Conservation (phyloP, 2,797 vertebrate species). For the Hippoglossus hippoglossus region DNA sequence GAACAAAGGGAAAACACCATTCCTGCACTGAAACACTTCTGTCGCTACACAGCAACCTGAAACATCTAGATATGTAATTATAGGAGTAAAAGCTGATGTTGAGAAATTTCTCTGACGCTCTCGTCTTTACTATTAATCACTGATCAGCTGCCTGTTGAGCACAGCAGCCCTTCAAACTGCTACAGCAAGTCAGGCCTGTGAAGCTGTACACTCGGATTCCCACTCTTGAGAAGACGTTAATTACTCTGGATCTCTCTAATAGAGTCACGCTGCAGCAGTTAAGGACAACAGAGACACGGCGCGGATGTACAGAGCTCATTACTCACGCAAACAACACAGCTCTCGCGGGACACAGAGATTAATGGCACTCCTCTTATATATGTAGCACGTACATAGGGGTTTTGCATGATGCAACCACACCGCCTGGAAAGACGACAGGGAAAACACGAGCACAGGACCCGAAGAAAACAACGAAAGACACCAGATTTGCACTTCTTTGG, state of each 20-base stretch:
- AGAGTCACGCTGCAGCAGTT: constrained; percentile 77
- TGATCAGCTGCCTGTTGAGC: constrained; percentile 36
- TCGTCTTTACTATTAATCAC: constrained; percentile 24
- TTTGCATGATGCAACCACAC: constrained; percentile 37
- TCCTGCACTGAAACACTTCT: constrained; percentile 7
- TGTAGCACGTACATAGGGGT: constrained; percentile 25
- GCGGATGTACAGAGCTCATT: constrained; percentile 73
- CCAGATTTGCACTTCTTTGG: constrained; percentile 5
- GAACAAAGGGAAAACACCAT: constrained; percentile 4
- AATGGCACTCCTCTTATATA: constrained; percentile 66
- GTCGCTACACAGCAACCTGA: neutral
- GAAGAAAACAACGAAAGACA: constrained; percentile 29
- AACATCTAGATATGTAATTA: neutral
- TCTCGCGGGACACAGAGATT: constrained; percentile 68
- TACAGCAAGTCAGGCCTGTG: constrained; percentile 23
- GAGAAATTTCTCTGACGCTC: constrained; percentile 4
- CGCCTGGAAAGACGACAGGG: neutral
- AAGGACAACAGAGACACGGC: constrained; percentile 71
- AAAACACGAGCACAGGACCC: constrained; percentile 19
- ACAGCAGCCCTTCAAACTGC: constrained; percentile 37
- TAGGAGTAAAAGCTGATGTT: neutral
- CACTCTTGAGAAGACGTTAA: constrained; percentile 56
- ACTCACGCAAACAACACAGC: constrained; percentile 71
- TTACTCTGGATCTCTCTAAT: constrained; percentile 73
- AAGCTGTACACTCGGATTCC: constrained; percentile 24